Evolutionary conservation across 35 echinoderm and acorn worm species (phyloP).

Genomic region (Amphiura filiformis): DNA sequence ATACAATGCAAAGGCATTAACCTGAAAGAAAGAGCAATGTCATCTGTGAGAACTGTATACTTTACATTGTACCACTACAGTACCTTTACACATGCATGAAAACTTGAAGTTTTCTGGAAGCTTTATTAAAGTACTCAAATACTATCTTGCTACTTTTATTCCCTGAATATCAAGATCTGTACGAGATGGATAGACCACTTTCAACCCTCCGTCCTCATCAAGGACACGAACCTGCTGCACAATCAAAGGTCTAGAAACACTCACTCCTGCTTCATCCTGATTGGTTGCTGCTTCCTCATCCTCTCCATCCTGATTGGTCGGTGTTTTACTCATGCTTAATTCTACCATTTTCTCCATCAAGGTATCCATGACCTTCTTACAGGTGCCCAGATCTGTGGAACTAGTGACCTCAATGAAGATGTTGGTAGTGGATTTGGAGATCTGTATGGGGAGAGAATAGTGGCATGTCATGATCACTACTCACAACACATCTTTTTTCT

Average conservation of each 20-base stretch:
- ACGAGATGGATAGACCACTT: constrained; percentile 70
- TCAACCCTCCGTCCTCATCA: constrained; percentile 58
- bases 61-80: too few relatives aligned
- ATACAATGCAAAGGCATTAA: too few relatives aligned
- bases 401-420: constrained; percentile 91
- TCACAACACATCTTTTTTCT: too few relatives aligned
- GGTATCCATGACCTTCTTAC: constrained; percentile 83
- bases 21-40: too few relatives aligned
- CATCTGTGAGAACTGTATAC: too few relatives aligned
- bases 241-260: constrained; percentile 15
- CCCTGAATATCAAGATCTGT: constrained; percentile 57
- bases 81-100: too few relatives aligned
- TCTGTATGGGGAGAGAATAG: too few relatives aligned
- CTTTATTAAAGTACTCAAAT: too few relatives aligned
- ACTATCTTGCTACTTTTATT: too few relatives aligned
- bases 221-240: constrained; percentile 66
- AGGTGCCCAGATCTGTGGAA: constrained; percentile 61
- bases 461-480: too few relatives aligned
- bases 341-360: constrained; percentile 65
- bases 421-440: constrained; percentile 59
- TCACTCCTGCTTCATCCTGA: not conserved
- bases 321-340: constrained; percentile 8
- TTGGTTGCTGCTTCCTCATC: not conserved
- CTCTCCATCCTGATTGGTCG: not conserved
- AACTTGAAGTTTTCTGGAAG: too few relatives aligned